phyloP scores from a whole-genome alignment of 2,888 invertebrate genomes.

The Melieria omissa region DNA sequence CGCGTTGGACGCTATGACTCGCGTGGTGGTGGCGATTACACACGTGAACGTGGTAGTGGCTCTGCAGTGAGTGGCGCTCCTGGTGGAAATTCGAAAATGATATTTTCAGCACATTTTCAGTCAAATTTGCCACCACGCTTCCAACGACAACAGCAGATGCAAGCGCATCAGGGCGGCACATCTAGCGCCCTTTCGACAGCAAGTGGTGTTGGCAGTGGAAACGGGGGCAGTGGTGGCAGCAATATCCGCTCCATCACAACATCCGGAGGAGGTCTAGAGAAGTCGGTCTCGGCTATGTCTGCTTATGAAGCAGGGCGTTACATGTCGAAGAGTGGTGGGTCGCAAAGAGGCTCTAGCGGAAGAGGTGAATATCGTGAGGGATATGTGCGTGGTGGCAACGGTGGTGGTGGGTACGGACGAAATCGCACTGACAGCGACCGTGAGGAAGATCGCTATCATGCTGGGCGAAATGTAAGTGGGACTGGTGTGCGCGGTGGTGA shows the following conservation, averaged over 20 bases:
- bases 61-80: constrained; percentile 17
- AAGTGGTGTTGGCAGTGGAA: constrained; percentile 43
- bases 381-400: constrained; percentile 46
- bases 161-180: constrained; percentile 50
- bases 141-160: constrained; percentile 76
- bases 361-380: constrained; percentile 52
- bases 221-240: constrained; percentile 41
- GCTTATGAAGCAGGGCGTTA: constrained; percentile 56
- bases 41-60: constrained; percentile 39
- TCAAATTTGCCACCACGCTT: constrained; percentile 88
- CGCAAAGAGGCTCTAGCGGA: constrained; percentile 35
- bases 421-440: constrained; percentile 53
- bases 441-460: constrained; percentile 52
- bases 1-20: constrained; percentile 39
- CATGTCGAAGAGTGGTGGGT: constrained; percentile 50
- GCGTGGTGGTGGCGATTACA: constrained; percentile 41
- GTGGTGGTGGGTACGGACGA: constrained; percentile 48
- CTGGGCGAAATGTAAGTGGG: constrained; percentile 44
- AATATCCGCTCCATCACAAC: constrained; percentile 42
- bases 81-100: constrained; percentile 46
- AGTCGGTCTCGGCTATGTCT: constrained; percentile 55
- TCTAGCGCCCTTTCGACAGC: constrained; percentile 36
- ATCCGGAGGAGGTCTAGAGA: constrained; percentile 48
- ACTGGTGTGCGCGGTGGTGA: constrained; percentile 45
- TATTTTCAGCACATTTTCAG: constrained; percentile 80